A percentile compares a stretch with the other conserved stretches of the same genome.
Evolutionary conservation across 2,113 vertebrate genomes (phyloP).

Genomic region (Eidolon helvum): DNA sequence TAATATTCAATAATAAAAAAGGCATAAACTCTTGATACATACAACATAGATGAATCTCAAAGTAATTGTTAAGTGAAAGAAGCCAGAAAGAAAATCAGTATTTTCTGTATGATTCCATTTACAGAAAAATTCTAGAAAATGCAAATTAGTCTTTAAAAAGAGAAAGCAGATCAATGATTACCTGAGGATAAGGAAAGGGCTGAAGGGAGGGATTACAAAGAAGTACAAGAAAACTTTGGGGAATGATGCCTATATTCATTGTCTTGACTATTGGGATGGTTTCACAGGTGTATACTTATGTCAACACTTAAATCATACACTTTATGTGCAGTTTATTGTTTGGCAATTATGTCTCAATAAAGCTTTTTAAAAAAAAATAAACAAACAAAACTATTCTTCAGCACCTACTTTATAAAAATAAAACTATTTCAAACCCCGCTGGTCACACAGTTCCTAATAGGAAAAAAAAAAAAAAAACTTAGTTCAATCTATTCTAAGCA

Average conservation of each 20-base stretch:
- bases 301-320: background rate
- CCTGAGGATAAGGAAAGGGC: background rate
- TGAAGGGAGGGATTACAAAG: background rate
- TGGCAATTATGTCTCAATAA: background rate
- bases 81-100: background rate
- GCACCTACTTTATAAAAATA: too few species aligned
- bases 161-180: background rate
- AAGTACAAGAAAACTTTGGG: background rate
- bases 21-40: background rate
- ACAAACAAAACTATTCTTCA: too few species aligned
- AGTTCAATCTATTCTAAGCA: background rate
- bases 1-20: conserved; percentile 15
- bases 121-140: conserved; percentile 23
- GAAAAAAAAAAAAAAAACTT: background rate
- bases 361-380: background rate
- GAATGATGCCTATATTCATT: background rate
- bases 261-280: background rate
- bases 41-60: background rate
- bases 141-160: background rate
- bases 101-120: background rate
- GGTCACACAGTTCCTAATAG: too few species aligned
- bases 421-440: too few species aligned
- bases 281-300: background rate
- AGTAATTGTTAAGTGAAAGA: background rate
- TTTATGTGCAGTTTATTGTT: background rate